Evolutionary conservation across 2,888 invertebrate species (phyloP).

Genomic region (Chalcis sispes): DNA sequence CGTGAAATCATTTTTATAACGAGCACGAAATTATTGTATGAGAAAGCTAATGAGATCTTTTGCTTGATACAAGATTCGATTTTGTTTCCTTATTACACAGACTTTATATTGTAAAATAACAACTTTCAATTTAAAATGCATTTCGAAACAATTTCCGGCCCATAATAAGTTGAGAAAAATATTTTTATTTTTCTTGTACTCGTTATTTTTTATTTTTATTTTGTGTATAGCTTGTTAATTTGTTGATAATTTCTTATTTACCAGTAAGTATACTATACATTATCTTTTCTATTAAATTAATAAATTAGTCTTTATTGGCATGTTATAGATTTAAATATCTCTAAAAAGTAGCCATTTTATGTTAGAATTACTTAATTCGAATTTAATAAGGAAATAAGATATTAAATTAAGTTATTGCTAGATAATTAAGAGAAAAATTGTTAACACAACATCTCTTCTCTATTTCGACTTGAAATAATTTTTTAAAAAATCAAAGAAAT

Average conservation of each 20-base stretch:
- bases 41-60: conserved; percentile 25
- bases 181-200: neutral
- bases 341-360: too few relatives aligned
- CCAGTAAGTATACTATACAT: too few relatives aligned
- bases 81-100: conserved; percentile 27
- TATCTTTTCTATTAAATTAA: too few relatives aligned
- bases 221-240: neutral
- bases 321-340: neutral
- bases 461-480: too few relatives aligned
- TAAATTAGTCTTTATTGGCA: neutral
- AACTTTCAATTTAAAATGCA: conserved; percentile 3
- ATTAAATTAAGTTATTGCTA: too few relatives aligned
- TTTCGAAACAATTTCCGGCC: neutral
- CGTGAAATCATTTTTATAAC: conserved; percentile 29
- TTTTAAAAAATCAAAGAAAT: too few relatives aligned
- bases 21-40: conserved; percentile 14
- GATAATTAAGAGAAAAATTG: too few relatives aligned
- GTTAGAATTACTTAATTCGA: too few relatives aligned
- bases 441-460: too few relatives aligned
- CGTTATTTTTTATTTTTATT: too few relatives aligned
- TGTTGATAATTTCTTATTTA: too few relatives aligned
- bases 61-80: neutral
- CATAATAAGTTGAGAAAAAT: neutral
- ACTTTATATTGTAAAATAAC: neutral
- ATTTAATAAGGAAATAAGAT: too few relatives aligned